Evolutionary conservation across 2,888 invertebrate species (phyloP), one percentile per base, ranked within the genome.

Genomic region (Archaeoteleia sp.): DNA sequence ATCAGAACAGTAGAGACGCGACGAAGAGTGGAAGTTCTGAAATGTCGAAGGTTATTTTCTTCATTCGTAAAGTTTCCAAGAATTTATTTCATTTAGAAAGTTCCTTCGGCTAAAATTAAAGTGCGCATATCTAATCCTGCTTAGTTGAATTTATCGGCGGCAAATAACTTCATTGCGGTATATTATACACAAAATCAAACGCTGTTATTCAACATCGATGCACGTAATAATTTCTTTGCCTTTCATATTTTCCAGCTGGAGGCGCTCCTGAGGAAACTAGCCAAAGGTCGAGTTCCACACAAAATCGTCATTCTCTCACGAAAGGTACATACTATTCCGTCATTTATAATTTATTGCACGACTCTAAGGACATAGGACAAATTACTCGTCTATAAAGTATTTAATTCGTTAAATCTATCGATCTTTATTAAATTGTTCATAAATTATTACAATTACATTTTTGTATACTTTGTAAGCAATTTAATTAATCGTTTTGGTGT

Each of bases 221-320:
- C 2, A 8, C 9, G 29, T 12, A 48, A 40, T 55, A 48, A 45
- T 45, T 34, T 51, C 25, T 43, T 48, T 48, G 43, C 49, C 17
- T 68, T 66, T 72, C 74, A 71, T 78, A 27, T 75, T 63, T 86
- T 84, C 1, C 81, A 87, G 87, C 87, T 82, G 87, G 87, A 83
- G 85, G 86, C 76, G 86, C 86, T 83, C 85, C 86, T 78, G 86
- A 85, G 78, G 87, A 87, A 78, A 79, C 79, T 78, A 85, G 79
- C 82, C 86, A 86, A 80, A 85, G 86, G 81, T 81, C 85, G 79
- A 83, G 82, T 78, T 82, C 84, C 75, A 81, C 84, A 79, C 82
- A 84, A 80, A 81, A 82, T 80, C 84, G 84, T 76, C 84, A 84
- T 78, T 84, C 84, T 80, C 81, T 85, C 81, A 77, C 84, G 77